phyloP scores from a whole-genome alignment of 2,797 vertebrate genomes.

The Squalus acanthias region DNA sequence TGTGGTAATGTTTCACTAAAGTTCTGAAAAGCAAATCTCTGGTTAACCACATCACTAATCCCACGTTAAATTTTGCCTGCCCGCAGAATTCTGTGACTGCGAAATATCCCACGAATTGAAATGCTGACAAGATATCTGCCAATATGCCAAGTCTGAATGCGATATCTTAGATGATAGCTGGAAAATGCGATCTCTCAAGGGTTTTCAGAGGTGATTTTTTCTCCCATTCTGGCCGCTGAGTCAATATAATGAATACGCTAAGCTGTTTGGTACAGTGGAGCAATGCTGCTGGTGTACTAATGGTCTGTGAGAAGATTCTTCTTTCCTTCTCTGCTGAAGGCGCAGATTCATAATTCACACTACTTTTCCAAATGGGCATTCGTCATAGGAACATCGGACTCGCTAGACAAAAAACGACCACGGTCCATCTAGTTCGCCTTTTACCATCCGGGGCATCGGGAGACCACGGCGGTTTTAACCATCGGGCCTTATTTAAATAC shows the following conservation, averaged over 20 bases:
- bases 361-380: neutral
- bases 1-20: conserved; percentile 23
- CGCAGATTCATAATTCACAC: neutral
- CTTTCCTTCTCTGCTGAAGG: neutral
- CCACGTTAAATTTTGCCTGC: conserved; percentile 4
- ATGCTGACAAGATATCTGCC: neutral
- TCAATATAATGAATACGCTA: neutral
- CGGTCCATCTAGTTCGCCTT: neutral
- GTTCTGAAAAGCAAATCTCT: conserved; percentile 17
- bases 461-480: neutral
- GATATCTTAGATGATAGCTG: neutral
- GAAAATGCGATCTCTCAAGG: neutral
- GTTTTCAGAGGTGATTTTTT: neutral
- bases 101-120: conserved; percentile 22
- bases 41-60: conserved; percentile 33
- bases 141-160: neutral
- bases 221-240: neutral
- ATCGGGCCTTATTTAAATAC: neutral
- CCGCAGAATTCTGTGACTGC: conserved; percentile 7
- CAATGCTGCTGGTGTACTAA: neutral
- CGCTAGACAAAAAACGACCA: too few relatives aligned
- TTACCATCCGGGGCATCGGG: neutral
- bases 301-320: neutral
- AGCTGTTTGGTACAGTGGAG: neutral
- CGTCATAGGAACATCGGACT: neutral